Evolutionary conservation across 35 echinoderm and acorn worm genomes (phyloP).

Genomic region (Heliocidaris erythrogramma): DNA sequence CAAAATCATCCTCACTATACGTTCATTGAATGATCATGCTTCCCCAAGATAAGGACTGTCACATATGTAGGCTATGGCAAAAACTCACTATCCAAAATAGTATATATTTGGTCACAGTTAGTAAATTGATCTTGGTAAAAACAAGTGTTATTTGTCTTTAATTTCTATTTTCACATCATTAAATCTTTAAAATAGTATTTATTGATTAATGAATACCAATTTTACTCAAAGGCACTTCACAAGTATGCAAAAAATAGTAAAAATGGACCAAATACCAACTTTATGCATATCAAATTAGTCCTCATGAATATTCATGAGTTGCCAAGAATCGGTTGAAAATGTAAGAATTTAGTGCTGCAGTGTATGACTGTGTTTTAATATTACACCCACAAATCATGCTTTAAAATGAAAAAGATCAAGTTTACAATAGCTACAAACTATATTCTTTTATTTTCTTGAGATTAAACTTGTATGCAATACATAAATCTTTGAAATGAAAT

Average conservation of each 20-base stretch:
- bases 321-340: background rate
- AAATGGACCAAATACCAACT: background rate
- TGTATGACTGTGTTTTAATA: background rate
- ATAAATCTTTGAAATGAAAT: background rate
- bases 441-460: background rate
- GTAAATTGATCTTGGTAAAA: background rate
- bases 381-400: background rate
- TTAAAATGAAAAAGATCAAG: background rate
- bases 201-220: no score
- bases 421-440: background rate
- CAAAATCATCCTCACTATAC: slow-evolving; percentile 86
- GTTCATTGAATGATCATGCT: slow-evolving; percentile 81
- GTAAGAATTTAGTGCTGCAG: background rate
- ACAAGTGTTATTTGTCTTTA: background rate
- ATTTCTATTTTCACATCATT: background rate
- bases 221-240: background rate
- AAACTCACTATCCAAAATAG: background rate
- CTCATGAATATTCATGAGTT: slow-evolving; percentile 28
- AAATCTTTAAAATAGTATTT: no score
- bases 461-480: background rate
- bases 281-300: slow-evolving; percentile 10
- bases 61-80: background rate
- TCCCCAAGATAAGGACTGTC: slow-evolving; percentile 85
- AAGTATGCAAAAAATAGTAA: background rate
- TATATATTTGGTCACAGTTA: background rate